Base-by-base conservation (phyloP, 2,113 vertebrate species). In the Tonatia bakeri region DNA sequence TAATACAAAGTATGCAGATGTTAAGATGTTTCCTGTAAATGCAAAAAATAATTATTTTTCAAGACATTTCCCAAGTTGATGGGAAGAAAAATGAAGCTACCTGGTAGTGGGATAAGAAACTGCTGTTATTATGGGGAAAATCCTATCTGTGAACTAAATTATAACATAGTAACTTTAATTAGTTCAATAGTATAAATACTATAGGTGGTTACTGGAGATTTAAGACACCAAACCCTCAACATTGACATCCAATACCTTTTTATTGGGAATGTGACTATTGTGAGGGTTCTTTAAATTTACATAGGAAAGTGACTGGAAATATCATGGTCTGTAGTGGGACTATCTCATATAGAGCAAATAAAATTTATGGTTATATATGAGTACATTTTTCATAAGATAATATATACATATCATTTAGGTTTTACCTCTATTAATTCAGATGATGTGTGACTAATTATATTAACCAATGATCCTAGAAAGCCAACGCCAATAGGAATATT, bases 381-480 rank as follows among this genome's bases (percentile, higher is more conserved):
- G 50, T 84, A 33, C n/a, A 4, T 79, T 94, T 94, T 89, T 85
- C 38, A 38, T 79, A 15, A 47, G 13, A 40, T 40, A 56, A 33
- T 88, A 47, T 47, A 40, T 17, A 45, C 3, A 45, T 3, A 45
- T 61, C 43, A 12, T 80, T 95, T 52, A 81, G 59, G 14, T 81
- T 77, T 96, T 96, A 87, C 7, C n/a, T 84, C 0, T 65, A 75
- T 83, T 89, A 26, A 56, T 64, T 94, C 47, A 86, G 61, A 20
- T 92, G 12, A 33, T 90, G 1, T 40, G 12, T 54, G 69, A 43
- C 47, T 79, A 20, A 47, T 54, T 69, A 9, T 87, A 36, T 84
- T 91, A 94, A 76, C 56, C 24, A 87, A 11, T 61, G 31, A 84
- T 56, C 92, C 56, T 81, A 67, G 22, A 76, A 94, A 95, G 76